Conservation (phyloP, 2,888 invertebrate species). For the Leptinotarsa juncta region DNA sequence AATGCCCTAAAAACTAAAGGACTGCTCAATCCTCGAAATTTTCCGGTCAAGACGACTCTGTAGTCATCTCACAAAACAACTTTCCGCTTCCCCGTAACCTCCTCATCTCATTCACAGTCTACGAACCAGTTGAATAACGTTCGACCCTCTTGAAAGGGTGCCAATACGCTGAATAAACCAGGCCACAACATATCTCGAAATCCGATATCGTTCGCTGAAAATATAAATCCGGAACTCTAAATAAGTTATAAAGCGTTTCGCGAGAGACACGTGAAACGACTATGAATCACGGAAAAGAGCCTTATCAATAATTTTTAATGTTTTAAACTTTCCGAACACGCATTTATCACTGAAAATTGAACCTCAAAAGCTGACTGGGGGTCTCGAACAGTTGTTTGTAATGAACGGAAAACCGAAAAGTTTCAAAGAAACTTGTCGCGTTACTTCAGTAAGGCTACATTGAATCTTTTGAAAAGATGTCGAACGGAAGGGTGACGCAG, state of each 20-base stretch:
- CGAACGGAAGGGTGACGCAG: constrained; percentile 33
- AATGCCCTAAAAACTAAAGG: no score
- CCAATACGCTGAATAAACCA: constrained; percentile 23
- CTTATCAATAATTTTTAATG: constrained; percentile 51
- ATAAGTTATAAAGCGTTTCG: constrained; percentile 38
- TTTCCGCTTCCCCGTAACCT: neutral
- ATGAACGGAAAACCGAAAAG: constrained; percentile 39
- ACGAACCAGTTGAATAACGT: neutral
- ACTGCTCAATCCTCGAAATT: neutral
- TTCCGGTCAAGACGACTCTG: neutral
- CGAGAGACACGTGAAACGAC: constrained; percentile 40
- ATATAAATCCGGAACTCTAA: constrained; percentile 33
- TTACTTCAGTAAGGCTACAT: constrained; percentile 51
- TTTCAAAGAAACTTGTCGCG: constrained; percentile 42
- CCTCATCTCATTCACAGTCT: neutral
- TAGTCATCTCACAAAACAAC: neutral
- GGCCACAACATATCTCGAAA: constrained; percentile 24
- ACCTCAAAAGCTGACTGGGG: constrained; percentile 31
- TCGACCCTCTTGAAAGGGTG: constrained; percentile 4
- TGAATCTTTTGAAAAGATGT: constrained; percentile 49
- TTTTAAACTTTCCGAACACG: constrained; percentile 45
- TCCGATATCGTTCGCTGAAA: constrained; percentile 32
- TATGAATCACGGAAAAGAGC: constrained; percentile 44
- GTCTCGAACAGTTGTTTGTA: constrained; percentile 41
- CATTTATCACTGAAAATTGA: constrained; percentile 48